Percentiles rank a stretch among this genome's conserved stretches.
These are phyloP conservation scores for Campoletis raptor DNA, from an alignment of 2,888 invertebrate species.

Conservation along the genomic window DNA sequence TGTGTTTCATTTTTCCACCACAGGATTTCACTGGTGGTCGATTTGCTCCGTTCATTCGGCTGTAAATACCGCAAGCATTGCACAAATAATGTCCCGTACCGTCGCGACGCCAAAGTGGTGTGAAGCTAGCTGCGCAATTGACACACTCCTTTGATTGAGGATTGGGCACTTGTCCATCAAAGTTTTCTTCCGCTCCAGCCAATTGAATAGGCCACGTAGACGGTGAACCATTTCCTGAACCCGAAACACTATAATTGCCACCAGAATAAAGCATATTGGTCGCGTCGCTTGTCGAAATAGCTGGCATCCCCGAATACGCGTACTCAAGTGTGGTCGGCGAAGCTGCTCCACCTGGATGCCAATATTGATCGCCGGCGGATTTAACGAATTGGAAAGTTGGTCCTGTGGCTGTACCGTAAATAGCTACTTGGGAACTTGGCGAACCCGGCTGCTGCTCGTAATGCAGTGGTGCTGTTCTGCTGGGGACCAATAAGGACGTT, in stretches of 20 bases:
- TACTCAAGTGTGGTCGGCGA: slow-evolving; percentile 78
- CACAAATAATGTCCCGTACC: slow-evolving; percentile 95
- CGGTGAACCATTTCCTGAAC: slow-evolving; percentile 85
- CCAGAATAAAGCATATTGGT: slow-evolving; percentile 79
- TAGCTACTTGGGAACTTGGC: slow-evolving; percentile 88
- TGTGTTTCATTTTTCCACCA: slow-evolving; percentile 81
- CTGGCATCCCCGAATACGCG: slow-evolving; percentile 78
- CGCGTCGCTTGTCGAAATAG: slow-evolving; percentile 78
- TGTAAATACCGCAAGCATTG: slow-evolving; percentile 91
- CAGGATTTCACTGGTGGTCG: slow-evolving; percentile 84
- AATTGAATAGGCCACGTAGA: slow-evolving; percentile 85
- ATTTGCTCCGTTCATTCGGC: slow-evolving; percentile 86
- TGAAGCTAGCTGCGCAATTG: slow-evolving; percentile 88
- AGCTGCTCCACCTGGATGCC: slow-evolving; percentile 70
- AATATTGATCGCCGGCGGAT: slow-evolving; percentile 82
- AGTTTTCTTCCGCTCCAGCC: slow-evolving; percentile 85
- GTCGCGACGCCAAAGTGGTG: slow-evolving; percentile 94
- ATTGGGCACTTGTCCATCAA: slow-evolving; percentile 84
- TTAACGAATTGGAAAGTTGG: slow-evolving; percentile 87
- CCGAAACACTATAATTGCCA: slow-evolving; percentile 77
- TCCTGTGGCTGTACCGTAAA: slow-evolving; percentile 85
- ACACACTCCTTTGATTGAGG: slow-evolving; percentile 91
- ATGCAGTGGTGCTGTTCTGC: slow-evolving; percentile 85
- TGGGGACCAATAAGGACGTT: slow-evolving; percentile 86
- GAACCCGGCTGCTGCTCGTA: slow-evolving; percentile 87